Conservation (phyloP, 2,797 vertebrate genomes). For the Epinephelus coioides region DNA sequence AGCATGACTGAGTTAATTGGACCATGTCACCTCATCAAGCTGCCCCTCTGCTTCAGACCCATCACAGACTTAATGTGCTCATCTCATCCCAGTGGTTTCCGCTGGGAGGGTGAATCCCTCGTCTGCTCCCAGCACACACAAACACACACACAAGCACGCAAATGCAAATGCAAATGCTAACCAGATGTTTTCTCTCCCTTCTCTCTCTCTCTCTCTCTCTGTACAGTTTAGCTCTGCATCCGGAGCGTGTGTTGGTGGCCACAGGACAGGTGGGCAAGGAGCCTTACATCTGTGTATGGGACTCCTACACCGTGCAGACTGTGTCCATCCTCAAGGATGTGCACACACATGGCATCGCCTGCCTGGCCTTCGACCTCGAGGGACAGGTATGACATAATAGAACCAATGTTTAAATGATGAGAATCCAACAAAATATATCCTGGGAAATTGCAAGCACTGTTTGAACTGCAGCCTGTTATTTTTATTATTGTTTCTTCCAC, state of each 20-base stretch:
- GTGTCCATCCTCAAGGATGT: slow-evolving; percentile 96
- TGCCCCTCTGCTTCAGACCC: slow-evolving; percentile 68
- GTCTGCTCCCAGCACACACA: slow-evolving; percentile 28
- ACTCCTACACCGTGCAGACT: slow-evolving; percentile 97
- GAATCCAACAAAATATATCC: neutral
- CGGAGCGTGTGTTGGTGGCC: slow-evolving; percentile 96
- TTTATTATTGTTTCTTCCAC: neutral
- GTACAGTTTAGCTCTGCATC: slow-evolving; percentile 96
- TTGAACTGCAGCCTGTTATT: neutral
- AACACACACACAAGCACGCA: slow-evolving; percentile 34
- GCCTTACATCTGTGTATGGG: slow-evolving; percentile 98
- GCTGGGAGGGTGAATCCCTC: slow-evolving; percentile 62
- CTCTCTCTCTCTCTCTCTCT: slow-evolving; percentile 43
- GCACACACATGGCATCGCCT: slow-evolving; percentile 97
- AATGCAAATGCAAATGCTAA: slow-evolving; percentile 41
- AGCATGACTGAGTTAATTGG: slow-evolving; percentile 76
- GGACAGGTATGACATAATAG: slow-evolving; percentile 90
- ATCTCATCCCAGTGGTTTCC: slow-evolving; percentile 71
- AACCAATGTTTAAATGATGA: neutral
- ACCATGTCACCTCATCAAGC: slow-evolving; percentile 78
- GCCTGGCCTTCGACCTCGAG: slow-evolving; percentile 96
- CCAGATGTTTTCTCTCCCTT: slow-evolving; percentile 57
- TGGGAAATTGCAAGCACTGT: neutral
- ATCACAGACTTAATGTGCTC: slow-evolving; percentile 69
- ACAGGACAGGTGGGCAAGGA: slow-evolving; percentile 99